Percentiles rank a stretch among this genome's conserved stretches.
Evolutionary conservation across 37 sponge, comb jelly and placozoan genomes (phyloP).

Genomic region (Hexactinellida sp.): DNA sequence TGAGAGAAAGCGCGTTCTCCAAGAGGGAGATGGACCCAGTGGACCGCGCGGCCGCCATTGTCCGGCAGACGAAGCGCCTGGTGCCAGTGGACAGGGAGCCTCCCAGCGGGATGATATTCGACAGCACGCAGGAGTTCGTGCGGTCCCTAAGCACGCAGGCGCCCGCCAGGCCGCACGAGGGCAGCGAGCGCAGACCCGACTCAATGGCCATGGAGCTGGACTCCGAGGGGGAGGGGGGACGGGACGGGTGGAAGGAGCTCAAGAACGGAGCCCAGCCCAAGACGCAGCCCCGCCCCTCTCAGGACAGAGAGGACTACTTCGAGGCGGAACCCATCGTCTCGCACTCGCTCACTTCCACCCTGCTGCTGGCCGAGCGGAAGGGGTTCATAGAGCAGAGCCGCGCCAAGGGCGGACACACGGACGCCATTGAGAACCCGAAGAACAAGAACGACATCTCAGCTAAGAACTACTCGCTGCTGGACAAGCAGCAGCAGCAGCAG

Average conservation of each 20-base stretch:
- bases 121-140: not conserved
- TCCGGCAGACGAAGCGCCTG: not conserved
- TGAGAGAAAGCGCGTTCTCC: constrained; percentile 1
- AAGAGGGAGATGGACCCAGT: not conserved
- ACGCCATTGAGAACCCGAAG: not conserved
- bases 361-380: constrained; percentile 74
- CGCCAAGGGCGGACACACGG: constrained; percentile 13
- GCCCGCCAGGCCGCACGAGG: not conserved
- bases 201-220: not conserved
- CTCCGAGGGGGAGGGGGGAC: not conserved
- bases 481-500: not conserved
- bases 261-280: not conserved
- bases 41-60: not conserved
- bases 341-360: constrained; percentile 53
- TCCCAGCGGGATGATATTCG: not conserved
- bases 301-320: constrained; percentile 56
- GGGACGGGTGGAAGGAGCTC: not conserved
- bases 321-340: constrained; percentile 72
- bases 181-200: not conserved
- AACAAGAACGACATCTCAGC: not conserved
- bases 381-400: constrained; percentile 53
- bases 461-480: not conserved
- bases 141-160: not conserved
- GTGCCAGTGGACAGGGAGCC: not conserved
- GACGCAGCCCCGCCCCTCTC: too few relatives aligned